Evolutionary conservation across 2,888 invertebrate genomes (phyloP).

Genomic region (Leptinotarsa rubiginosa): DNA sequence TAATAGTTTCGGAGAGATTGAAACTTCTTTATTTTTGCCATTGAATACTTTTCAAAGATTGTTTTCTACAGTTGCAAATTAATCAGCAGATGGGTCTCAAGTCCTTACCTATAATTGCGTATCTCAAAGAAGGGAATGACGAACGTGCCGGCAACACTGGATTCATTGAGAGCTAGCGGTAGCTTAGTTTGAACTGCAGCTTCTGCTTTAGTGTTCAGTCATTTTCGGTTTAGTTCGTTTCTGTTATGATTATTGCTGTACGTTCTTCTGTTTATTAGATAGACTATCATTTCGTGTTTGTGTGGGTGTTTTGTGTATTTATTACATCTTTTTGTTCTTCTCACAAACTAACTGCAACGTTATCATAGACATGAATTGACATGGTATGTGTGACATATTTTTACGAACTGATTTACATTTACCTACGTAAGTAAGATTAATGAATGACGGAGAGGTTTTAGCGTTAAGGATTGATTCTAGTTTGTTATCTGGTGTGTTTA

Average conservation of each 20-base stretch:
- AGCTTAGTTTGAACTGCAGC: background rate
- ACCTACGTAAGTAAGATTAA: background rate
- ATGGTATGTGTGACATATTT: slow-evolving; percentile 1
- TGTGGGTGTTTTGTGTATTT: slow-evolving; percentile 3
- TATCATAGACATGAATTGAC: background rate
- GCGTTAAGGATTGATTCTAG: too few relatives aligned
- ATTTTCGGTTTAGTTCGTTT: background rate
- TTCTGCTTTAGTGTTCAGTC: background rate
- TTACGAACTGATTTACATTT: background rate
- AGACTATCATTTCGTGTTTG: background rate
- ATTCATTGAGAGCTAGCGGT: background rate
- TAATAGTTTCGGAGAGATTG: too few relatives aligned
- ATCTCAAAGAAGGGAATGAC: too few relatives aligned
- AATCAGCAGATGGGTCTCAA: too few relatives aligned
- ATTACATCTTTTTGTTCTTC: background rate
- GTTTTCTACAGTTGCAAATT: too few relatives aligned
- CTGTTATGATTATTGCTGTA: background rate
- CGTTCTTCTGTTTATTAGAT: background rate
- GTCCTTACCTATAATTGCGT: too few relatives aligned
- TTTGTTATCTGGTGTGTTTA: too few relatives aligned
- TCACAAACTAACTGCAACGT: background rate
- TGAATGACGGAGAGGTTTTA: background rate
- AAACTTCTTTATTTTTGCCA: too few relatives aligned
- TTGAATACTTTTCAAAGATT: too few relatives aligned
- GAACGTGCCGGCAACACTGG: background rate